Evolutionary conservation across 2,797 vertebrate genomes (phyloP), one percentile per base, ranked within the genome.

Genomic region (Falco columbarius): DNA sequence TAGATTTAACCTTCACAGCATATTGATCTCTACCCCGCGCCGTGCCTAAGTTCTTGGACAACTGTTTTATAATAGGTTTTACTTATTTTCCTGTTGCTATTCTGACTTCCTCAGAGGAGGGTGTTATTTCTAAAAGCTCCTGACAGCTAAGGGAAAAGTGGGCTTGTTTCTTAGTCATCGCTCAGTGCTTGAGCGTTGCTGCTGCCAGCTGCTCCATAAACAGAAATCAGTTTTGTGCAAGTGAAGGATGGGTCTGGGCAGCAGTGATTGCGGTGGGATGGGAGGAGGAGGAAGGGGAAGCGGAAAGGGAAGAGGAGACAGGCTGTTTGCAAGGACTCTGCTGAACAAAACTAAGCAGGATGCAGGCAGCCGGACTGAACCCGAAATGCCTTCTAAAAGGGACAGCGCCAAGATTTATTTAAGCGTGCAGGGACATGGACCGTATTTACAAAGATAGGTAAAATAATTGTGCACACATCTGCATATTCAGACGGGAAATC

Each of bases 1-100:
- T 98, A 98, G 98, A 98, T 98, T 98, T 98, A 98, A 99, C 98
- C 98, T 98, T 98, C 98, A 98, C 98, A 98, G 97, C 86, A 83
- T 98, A 98, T 98, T 96, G 98, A 98, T 98, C 98, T 97, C 98
- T 97, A 97, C 97, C 98, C 98, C 1, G 96, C 65, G 42, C 96
- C 65, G 73, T 94, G 97, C 97, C 97, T 98, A 97, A 98, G 97
- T 98, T 98, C 98, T 98, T 97, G 98, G 97, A 98, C 98, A 98
- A 98, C 98, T 98, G 98, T 98, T 98, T 98, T 98, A 98, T 98
- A 98, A 98, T 98, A 97, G 98, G 97, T 98, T 98, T 98, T 98
- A 98, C 97, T 98, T 98, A 97, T 98, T 98, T 98, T 98, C 98
- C 98, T 98, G 97, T 98, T 98, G 98, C 98, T 98, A 97, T 97